Percentiles rank a stretch among this genome's conserved stretches.
These are phyloP conservation scores for Rallus limicola DNA, from an alignment of 2,113 vertebrate genomes.

Conservation along the genomic window DNA sequence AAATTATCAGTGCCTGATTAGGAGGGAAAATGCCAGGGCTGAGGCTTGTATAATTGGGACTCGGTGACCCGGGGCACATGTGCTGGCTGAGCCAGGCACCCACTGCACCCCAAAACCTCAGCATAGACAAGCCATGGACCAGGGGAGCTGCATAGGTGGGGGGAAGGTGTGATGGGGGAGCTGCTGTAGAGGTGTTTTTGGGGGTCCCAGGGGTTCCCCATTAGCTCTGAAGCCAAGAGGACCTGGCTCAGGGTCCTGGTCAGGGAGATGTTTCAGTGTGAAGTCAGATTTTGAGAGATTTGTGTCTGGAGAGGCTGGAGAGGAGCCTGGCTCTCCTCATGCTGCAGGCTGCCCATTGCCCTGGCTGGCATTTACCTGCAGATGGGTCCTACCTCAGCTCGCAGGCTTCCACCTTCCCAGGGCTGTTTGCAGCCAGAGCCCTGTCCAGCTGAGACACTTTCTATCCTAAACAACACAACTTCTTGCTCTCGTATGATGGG, in stretches of 20 bases:
- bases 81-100: accelerated
- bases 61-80: accelerated
- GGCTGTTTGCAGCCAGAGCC: neutral
- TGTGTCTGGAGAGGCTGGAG: neutral
- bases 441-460: accelerated
- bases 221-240: neutral
- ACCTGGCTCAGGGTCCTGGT: neutral
- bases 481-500: neutral
- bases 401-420: accelerated
- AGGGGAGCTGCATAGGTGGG: neutral
- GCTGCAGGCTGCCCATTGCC: neutral
- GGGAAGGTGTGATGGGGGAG: neutral
- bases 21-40: accelerated
- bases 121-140: accelerated
- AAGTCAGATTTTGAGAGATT: neutral
- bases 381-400: neutral
- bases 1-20: accelerated
- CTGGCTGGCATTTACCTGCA: neutral
- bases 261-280: neutral
- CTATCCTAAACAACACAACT: neutral
- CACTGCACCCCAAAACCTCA: accelerated
- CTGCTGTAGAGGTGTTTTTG: neutral
- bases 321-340: neutral
- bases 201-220: neutral
- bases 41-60: neutral